A percentile compares a stretch with the other conserved stretches of the same genome.
Conservation (phyloP, 2,888 invertebrate species). For the Tetragonisca angustula region DNA sequence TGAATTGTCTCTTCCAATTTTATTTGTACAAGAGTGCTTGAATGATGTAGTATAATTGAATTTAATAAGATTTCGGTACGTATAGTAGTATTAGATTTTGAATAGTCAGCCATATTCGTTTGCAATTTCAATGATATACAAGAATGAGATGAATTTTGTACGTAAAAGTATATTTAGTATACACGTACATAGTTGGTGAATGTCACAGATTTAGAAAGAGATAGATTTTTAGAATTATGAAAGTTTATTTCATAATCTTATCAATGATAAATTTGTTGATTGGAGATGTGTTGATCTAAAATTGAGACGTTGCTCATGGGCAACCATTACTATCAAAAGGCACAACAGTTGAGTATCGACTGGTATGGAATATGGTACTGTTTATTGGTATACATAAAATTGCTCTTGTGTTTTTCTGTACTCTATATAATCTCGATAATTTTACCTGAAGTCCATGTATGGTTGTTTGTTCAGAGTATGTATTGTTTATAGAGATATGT, state of each 20-base stretch:
- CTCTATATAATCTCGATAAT: neutral
- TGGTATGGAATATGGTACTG: conserved; percentile 25
- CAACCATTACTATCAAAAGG: conserved; percentile 33
- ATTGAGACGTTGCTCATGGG: conserved; percentile 40
- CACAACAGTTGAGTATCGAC: conserved; percentile 45
- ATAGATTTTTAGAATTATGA: conserved; percentile 1
- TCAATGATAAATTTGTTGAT: conserved; percentile 55
- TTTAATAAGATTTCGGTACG: too few relatives aligned
- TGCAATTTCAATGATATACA: neutral
- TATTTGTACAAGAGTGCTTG: too few relatives aligned
- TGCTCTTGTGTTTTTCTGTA: conserved; percentile 22
- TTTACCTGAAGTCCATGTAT: neutral
- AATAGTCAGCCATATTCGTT: too few relatives aligned
- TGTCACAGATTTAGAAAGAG: neutral
- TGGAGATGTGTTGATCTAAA: neutral
- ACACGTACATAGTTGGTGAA: too few relatives aligned
- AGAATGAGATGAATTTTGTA: neutral
- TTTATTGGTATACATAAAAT: conserved; percentile 34
- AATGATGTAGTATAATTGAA: too few relatives aligned
- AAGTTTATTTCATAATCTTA: conserved; percentile 53
- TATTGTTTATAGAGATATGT: neutral
- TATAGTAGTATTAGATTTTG: too few relatives aligned
- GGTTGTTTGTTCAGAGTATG: too few relatives aligned
- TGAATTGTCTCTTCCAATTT: too few relatives aligned
- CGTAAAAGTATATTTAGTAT: neutral